Base-by-base conservation (phyloP, 2,113 vertebrate genomes). In the Canis aureus region DNA sequence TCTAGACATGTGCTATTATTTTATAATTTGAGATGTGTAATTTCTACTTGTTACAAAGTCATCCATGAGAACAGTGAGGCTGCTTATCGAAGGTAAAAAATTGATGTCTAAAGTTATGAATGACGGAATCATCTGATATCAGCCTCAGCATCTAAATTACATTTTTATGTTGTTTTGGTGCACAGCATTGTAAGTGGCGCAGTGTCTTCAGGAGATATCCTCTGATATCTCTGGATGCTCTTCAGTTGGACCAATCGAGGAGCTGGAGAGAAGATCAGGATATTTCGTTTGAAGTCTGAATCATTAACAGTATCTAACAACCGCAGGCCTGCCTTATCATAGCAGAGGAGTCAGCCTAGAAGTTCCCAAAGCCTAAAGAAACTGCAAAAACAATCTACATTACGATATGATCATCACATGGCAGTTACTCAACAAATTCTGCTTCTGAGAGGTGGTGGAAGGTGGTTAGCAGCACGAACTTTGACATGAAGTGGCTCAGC, bases 291-390 rank as follows among this genome's bases (percentile, higher is more conserved):
- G 87, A 88, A 73, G 91, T 91, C 69, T 60, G 91, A 91, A 93
- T 97, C 87, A 95, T 80, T 20, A 94, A 51, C 92, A 66, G 19
- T 88, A 96, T 97, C 97, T 98, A 71, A 96, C 84, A 81, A 49
- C 66, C 76, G 38, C 97, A 97, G 19, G 91, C 69, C 59, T 62
- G 64, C 66, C 88, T 97, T 98, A 98, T 98, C 98, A 82, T 29
- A 67, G 76, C 7, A 35, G 64, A 90, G 74, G 96, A 96, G 95
- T 88, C 80, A 81, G 66, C 76, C 74, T 66, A 27, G 69, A 96
- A 93, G 88, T 64, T 3, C 64, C 69, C 91, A 43, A 49, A 69
- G 91, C 49, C 74, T 22, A 19, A 49, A 79, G 91, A 80, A 95
- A 86, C 93, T 67, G 80, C n/a, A 55, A 51, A 92, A 90, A 96